A percentile compares a stretch with the other conserved stretches of the same genome.
phyloP scores from a whole-genome alignment of 2,113 vertebrate genomes.

The Platichthys stellatus region DNA sequence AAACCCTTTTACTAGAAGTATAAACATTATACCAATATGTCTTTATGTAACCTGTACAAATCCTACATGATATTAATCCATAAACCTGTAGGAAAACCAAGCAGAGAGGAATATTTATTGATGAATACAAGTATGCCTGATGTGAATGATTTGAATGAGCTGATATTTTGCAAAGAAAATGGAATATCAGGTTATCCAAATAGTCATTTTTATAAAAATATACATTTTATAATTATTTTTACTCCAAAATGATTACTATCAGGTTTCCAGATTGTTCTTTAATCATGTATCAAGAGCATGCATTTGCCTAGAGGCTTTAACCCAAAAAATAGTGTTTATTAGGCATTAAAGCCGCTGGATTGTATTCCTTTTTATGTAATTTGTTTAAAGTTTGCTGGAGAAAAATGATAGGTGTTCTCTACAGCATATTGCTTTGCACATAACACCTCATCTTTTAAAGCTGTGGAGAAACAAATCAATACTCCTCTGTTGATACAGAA shows the following conservation, averaged over 20 bases:
- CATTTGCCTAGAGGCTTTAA: background rate
- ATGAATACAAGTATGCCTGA: no score
- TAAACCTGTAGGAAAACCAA: no score
- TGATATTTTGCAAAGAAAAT: no score
- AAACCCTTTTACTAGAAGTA: background rate
- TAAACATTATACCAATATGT: background rate
- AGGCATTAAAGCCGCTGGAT: no score
- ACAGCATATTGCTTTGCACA: conserved; percentile 35
- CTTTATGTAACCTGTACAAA: no score
- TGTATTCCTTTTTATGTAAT: background rate
- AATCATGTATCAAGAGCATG: background rate
- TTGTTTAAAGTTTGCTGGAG: background rate
- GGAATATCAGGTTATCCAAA: no score
- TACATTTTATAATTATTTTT: no score
- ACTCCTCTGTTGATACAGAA: conserved; percentile 29
- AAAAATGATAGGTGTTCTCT: conserved; percentile 51
- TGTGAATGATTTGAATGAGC: no score
- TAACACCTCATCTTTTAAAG: conserved; percentile 49
- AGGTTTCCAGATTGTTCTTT: background rate
- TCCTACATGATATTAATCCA: no score
- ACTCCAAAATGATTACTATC: background rate
- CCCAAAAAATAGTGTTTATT: background rate
- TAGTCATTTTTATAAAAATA: no score
- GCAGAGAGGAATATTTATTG: no score
- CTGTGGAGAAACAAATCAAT: conserved; percentile 62